Evolutionary conservation across 2,113 vertebrate genomes (phyloP).

Genomic region (Callaeas wilsoni): DNA sequence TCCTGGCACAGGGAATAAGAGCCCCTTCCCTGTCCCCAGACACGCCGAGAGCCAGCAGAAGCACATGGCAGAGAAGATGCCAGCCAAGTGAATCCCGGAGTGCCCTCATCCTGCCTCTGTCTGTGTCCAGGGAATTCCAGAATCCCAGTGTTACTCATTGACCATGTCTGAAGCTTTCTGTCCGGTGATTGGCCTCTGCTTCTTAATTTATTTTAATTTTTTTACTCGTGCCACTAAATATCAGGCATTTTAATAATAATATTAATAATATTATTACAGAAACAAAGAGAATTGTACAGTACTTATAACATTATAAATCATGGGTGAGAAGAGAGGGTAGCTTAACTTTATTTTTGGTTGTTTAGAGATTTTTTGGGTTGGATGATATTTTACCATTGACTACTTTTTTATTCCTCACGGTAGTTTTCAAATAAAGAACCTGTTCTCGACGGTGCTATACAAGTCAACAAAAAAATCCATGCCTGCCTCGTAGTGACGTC

Average conservation of each 20-base stretch:
- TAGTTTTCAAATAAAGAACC: slow-evolving; percentile 90
- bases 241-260: slow-evolving; percentile 78
- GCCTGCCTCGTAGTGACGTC: slow-evolving; percentile 97
- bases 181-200: slow-evolving; percentile 94
- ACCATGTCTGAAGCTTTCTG: slow-evolving; percentile 89
- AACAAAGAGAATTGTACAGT: slow-evolving; percentile 78
- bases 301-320: slow-evolving; percentile 78
- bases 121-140: slow-evolving; percentile 77
- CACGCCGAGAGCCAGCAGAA: slow-evolving; percentile 98
- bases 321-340: slow-evolving; percentile 71
- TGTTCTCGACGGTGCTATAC: slow-evolving; percentile 95
- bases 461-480: slow-evolving; percentile 80
- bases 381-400: slow-evolving; percentile 86
- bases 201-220: slow-evolving; percentile 91
- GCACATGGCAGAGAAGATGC: slow-evolving; percentile 96
- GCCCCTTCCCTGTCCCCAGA: slow-evolving; percentile 62
- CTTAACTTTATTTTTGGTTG: slow-evolving; percentile 79
- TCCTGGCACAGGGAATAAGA: fast-evolving
- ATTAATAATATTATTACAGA: slow-evolving; percentile 68
- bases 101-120: slow-evolving; percentile 82
- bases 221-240: slow-evolving; percentile 93
- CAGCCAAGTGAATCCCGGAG: slow-evolving; percentile 82
- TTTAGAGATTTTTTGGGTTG: slow-evolving; percentile 69
- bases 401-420: slow-evolving; percentile 90
- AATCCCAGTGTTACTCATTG: slow-evolving; percentile 84